Conservation (phyloP, 2,113 vertebrate genomes). For the Laticauda colubrina region DNA sequence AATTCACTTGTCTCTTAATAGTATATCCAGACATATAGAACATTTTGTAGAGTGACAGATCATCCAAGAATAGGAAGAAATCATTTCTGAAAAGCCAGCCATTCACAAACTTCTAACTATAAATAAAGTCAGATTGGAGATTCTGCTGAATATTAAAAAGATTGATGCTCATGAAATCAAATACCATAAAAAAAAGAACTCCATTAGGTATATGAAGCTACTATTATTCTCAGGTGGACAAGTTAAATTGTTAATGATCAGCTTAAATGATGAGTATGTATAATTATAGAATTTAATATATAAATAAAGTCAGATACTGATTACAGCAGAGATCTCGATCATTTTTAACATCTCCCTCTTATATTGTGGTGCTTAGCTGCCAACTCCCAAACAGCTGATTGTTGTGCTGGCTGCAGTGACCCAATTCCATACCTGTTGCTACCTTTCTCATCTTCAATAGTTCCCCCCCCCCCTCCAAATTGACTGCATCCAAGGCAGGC, state of each 20-base stretch:
- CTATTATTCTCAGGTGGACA: not conserved
- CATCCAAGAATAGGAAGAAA: not conserved
- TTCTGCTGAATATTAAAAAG: not conserved
- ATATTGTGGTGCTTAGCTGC: not conserved
- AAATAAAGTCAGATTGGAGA: not conserved
- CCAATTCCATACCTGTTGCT: not conserved
- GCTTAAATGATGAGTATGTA: not conserved
- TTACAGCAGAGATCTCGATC: not conserved
- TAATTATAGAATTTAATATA: not conserved
- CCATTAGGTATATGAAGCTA: not conserved
- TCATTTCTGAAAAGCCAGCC: not conserved
- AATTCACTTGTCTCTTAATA: not conserved
- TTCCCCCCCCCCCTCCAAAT: not conserved
- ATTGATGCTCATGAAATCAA: not conserved
- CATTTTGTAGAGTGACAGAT: not conserved
- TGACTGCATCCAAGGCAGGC: not conserved
- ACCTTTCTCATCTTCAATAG: not conserved
- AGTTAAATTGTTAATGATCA: not conserved
- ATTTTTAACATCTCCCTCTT: not conserved
- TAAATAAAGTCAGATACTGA: not conserved
- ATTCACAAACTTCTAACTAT: not conserved
- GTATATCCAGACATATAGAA: not conserved
- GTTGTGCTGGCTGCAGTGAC: not conserved
- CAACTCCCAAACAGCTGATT: not conserved
- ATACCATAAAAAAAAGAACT: not conserved